Conservation (phyloP, 2,797 vertebrate genomes). For the Fundulus diaphanus region DNA sequence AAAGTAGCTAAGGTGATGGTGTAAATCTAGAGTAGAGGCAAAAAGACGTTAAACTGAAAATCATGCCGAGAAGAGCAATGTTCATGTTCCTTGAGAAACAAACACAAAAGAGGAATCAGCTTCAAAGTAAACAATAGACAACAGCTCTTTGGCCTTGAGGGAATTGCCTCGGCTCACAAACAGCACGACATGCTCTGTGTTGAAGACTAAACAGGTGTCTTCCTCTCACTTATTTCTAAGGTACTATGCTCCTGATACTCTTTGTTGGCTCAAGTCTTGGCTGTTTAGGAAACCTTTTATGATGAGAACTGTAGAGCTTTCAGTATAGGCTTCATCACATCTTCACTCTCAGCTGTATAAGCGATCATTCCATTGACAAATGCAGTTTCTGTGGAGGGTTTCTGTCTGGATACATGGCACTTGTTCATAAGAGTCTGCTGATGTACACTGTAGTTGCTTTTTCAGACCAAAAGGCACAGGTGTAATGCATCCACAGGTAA, state of each 20-base stretch:
- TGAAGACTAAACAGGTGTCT: slow-evolving; percentile 33
- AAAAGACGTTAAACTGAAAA: slow-evolving; percentile 30
- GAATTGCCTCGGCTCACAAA: slow-evolving; percentile 42
- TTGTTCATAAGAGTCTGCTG: slow-evolving; percentile 29
- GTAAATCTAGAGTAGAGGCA: slow-evolving; percentile 23
- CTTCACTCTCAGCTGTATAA: slow-evolving; percentile 5
- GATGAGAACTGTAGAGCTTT: slow-evolving; percentile 13
- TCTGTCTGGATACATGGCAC: slow-evolving; percentile 15
- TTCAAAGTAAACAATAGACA: slow-evolving; percentile 51
- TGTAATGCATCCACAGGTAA: slow-evolving; percentile 39
- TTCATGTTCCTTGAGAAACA: slow-evolving; percentile 33
- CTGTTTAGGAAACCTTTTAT: slow-evolving; percentile 40
- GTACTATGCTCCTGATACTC: slow-evolving; percentile 17
- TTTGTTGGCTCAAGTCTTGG: slow-evolving; percentile 15
- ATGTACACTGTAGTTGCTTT: slow-evolving; percentile 9
- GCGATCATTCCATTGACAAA: slow-evolving; percentile 28
- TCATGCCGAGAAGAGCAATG: background rate
- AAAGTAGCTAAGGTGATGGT: background rate
- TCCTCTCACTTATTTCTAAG: slow-evolving; percentile 25
- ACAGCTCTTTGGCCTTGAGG: slow-evolving; percentile 41
- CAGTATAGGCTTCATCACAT: slow-evolving; percentile 26
- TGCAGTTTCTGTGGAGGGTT: slow-evolving; percentile 13
- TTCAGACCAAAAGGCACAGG: slow-evolving; percentile 23
- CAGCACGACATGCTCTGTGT: slow-evolving; percentile 36
- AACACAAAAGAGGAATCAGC: slow-evolving; percentile 31